Evolutionary conservation across 2,797 vertebrate species (phyloP), one percentile per base, ranked within the genome.

Genomic region (Gambelia wislizenii): DNA sequence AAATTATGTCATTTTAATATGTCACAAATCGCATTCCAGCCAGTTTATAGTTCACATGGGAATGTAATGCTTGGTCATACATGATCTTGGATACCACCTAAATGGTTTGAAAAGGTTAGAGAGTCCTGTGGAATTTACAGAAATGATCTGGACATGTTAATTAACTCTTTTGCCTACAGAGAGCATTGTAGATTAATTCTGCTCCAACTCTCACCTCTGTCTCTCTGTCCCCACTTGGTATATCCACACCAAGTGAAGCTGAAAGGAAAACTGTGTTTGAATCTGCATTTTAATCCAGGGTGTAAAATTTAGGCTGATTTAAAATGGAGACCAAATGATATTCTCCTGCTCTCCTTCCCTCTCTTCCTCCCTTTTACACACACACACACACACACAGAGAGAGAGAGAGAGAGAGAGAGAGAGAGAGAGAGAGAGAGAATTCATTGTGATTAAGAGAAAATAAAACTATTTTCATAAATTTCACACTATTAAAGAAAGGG

Each of bases 1-100:
- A 96, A 96, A 96, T 95, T 94, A 91, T 91, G 88, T 93, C 95
- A 95, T 94, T 95, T 95, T 95, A 95, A 96, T 95, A 91, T 95
- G 78, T 88, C 95, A 96, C 93, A 95, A 93, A 81, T 83, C 91
- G 88, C 90, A 93, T 95, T 92, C 94, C 95, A 95, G 87, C 91
- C 90, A 91, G 93, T 94, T 86, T 94, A 95, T 91, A 94, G 92
- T 87, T 92, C 94, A 89, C 54, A 85, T 61, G 95, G 89, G 94
- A 95, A 95, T 93, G 90, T 64, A 72, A 83, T 91, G 84, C 90
- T 95, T 92, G 94, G 84, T 30, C 67, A 67, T 76, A 67, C 36
- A 52, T 94, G 94, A 95, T 91, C 89, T 93, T 92, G 93, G 94
- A 49, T 44, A 84, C 33, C 64, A 93, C 91, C 93, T 91, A 87